These are phyloP conservation scores for Echinops telfairi DNA, from an alignment of 2,113 vertebrate species.

Conservation along the genomic window DNA sequence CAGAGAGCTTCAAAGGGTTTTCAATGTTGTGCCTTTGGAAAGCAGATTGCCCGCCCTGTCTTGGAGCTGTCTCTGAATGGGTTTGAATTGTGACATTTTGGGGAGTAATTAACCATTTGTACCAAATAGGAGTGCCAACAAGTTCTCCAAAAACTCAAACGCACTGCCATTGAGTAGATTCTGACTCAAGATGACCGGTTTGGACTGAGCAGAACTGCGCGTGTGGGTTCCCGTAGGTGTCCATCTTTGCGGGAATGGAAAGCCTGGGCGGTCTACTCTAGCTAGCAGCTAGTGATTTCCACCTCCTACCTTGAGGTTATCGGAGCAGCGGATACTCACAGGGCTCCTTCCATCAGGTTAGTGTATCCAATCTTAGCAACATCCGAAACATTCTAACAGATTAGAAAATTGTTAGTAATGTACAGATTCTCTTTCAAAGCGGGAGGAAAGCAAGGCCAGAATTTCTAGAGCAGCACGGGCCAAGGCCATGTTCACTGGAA, in stretches of 20 bases:
- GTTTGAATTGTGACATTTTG: not conserved
- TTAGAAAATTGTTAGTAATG: constrained; percentile 44
- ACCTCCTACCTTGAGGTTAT: no score
- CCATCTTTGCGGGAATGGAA: no score
- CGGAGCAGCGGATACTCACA: no score
- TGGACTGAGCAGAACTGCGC: no score
- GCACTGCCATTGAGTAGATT: no score
- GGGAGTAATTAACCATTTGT: not conserved
- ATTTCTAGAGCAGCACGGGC: constrained; percentile 13
- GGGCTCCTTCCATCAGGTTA: no score
- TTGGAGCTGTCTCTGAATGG: not conserved
- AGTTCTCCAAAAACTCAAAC: not conserved
- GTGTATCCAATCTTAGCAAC: not conserved
- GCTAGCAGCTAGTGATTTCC: no score
- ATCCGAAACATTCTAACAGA: not conserved
- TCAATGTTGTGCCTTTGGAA: not conserved
- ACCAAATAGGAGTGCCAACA: not conserved
- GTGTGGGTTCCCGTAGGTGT: no score
- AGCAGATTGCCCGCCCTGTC: not conserved
- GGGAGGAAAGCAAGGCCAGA: not conserved
- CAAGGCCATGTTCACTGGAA: not conserved
- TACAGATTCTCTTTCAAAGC: constrained; percentile 43
- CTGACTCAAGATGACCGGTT: no score
- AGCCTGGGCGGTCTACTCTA: no score
- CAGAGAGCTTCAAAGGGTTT: not conserved